These are phyloP conservation scores for Mustela erminea DNA, from an alignment of 2,797 vertebrate species.

Conservation along the genomic window DNA sequence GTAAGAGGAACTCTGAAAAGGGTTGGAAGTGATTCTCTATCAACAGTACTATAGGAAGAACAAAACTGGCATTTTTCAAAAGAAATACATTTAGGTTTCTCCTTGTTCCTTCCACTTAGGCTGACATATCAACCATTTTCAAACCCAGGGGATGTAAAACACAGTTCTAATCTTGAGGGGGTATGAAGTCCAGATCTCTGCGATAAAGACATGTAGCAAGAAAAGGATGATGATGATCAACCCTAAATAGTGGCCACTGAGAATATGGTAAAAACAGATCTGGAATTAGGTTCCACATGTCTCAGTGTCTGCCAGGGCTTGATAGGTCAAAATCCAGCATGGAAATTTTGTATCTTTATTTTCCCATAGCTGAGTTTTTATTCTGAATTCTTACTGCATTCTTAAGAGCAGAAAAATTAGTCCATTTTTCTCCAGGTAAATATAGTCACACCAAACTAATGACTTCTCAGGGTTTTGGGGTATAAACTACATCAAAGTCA, in stretches of 20 bases:
- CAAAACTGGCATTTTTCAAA: neutral
- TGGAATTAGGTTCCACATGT: neutral
- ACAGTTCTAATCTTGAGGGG: neutral
- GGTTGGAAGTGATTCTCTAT: neutral
- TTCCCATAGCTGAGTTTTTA: slow-evolving; percentile 25
- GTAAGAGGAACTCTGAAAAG: neutral
- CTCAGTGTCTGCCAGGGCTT: neutral
- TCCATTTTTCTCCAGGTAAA: neutral
- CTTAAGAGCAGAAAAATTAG: neutral
- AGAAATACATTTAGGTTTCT: neutral
- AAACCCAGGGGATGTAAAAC: neutral
- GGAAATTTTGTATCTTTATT: neutral
- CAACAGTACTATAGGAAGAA: neutral
- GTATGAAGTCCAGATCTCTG: neutral
- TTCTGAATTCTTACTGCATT: slow-evolving; percentile 9
- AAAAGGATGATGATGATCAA: neutral
- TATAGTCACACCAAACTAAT: neutral
- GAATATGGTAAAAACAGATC: neutral
- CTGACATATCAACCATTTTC: neutral
- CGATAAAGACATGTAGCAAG: neutral
- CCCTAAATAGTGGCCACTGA: neutral
- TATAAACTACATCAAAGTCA: neutral
- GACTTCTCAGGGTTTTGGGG: neutral
- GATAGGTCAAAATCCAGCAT: slow-evolving; percentile 16
- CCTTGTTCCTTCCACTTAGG: neutral